Evolutionary conservation across 1,140 invertebrate species (phyloP).

Genomic region (Drosophila mauritiana): DNA sequence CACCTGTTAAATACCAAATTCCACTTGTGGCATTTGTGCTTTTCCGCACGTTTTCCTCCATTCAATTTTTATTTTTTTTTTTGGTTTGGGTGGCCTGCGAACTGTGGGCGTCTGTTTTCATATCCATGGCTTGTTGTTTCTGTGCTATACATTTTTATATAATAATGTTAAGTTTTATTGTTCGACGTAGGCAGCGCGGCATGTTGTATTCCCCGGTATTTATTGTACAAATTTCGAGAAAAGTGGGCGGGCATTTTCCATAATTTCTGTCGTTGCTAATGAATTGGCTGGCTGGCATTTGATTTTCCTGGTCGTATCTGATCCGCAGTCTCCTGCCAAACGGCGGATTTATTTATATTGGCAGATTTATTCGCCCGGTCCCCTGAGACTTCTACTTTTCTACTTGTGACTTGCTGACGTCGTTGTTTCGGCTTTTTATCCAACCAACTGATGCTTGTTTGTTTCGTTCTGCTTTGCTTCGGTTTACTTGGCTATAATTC

Average conservation of each 20-base stretch:
- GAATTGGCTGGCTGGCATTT: conserved; percentile 50
- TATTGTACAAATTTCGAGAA: conserved; percentile 39
- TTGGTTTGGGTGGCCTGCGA: conserved; percentile 2
- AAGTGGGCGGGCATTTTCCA: conserved; percentile 57
- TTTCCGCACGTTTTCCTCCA: conserved; percentile 48
- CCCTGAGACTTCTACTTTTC: conserved; percentile 25
- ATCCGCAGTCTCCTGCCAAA: conserved; percentile 26
- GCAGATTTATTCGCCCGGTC: conserved; percentile 42
- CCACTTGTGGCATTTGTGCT: conserved; percentile 26
- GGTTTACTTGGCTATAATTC: conserved; percentile 49
- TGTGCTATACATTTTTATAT: conserved; percentile 44
- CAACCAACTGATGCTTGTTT: conserved; percentile 38
- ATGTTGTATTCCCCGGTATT: conserved; percentile 48
- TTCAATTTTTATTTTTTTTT: background rate
- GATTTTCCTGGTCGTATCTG: conserved; percentile 32
- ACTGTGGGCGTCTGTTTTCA: conserved; percentile 56
- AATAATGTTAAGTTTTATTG: conserved; percentile 52
- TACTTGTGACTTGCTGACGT: conserved; percentile 60
- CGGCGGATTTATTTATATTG: conserved; percentile 52
- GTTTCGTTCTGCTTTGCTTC: conserved; percentile 3
- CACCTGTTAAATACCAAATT: conserved; percentile 2
- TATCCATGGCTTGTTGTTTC: conserved; percentile 42
- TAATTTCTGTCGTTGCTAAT: conserved; percentile 48
- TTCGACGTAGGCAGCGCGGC: conserved; percentile 37
- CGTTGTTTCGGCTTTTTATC: conserved; percentile 38